Percentiles rank a stretch among this genome's conserved stretches.
phyloP scores from a whole-genome alignment of 2,113 vertebrate genomes.

The Nyctereutes procyonoides region DNA sequence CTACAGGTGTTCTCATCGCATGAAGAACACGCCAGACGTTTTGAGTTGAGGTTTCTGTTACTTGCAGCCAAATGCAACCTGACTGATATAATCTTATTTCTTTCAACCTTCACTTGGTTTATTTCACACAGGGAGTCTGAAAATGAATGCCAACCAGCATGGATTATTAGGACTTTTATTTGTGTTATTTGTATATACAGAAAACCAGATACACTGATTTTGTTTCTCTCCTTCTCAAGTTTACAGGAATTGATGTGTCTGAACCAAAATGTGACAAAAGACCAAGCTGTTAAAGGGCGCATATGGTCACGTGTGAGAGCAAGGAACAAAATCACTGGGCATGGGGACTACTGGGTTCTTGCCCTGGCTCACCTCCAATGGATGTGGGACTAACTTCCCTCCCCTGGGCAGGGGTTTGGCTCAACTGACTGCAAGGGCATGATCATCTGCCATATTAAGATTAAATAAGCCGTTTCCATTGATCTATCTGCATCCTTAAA shows the following conservation, averaged over 20 bases:
- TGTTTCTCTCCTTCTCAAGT: not conserved
- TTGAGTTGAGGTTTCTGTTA: not conserved
- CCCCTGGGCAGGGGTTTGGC: not conserved
- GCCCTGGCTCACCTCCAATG: not conserved
- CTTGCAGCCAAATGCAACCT: not conserved
- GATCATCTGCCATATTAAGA: not conserved
- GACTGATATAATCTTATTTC: not conserved
- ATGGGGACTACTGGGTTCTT: rapidly evolving
- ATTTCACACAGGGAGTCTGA: not conserved
- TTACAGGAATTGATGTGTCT: not conserved
- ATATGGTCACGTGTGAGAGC: rapidly evolving
- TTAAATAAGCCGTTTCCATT: not conserved
- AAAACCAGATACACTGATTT: not conserved
- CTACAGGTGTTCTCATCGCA: not conserved
- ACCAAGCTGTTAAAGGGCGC: not conserved
- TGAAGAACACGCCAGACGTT: not conserved
- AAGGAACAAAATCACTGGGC: too few species aligned
- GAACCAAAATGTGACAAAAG: not conserved
- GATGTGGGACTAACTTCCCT: not conserved
- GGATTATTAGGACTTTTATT: not conserved
- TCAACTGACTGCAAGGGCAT: not conserved
- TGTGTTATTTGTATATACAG: not conserved
- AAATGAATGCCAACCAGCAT: not conserved
- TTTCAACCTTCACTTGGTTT: not conserved
- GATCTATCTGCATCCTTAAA: not conserved